Conservation (phyloP, 2,113 vertebrate species). For the Opisthocomus hoazin region DNA sequence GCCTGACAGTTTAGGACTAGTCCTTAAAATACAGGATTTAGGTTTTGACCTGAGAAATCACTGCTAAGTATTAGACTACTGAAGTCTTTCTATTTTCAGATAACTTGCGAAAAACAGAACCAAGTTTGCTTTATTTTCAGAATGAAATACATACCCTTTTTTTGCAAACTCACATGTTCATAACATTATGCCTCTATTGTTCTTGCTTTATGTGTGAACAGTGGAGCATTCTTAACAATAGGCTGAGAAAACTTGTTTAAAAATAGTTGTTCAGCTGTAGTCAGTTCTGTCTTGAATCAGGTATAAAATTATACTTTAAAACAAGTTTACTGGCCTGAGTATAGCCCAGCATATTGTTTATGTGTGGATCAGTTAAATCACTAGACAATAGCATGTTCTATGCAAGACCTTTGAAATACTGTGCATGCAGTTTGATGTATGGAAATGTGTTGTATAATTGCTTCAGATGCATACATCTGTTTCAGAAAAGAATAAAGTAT, state of each 20-base stretch:
- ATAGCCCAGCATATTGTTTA: background rate
- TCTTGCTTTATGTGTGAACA: background rate
- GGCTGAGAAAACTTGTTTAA: background rate
- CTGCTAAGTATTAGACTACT: background rate
- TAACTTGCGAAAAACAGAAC: background rate
- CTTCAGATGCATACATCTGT: background rate
- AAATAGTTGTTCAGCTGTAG: background rate
- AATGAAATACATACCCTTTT: background rate
- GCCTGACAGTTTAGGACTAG: background rate
- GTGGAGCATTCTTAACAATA: background rate
- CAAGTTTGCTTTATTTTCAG: background rate
- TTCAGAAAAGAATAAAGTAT: background rate
- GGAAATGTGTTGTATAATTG: background rate
- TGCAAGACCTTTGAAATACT: background rate
- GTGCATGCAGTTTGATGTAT: background rate
- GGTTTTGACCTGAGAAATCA: background rate
- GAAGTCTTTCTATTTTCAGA: background rate
- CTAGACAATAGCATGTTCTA: background rate
- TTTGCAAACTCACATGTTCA: background rate
- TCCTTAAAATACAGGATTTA: background rate
- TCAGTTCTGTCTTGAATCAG: background rate
- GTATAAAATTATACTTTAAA: background rate
- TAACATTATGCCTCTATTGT: background rate
- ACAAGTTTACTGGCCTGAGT: background rate
- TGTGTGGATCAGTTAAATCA: background rate